Evolutionary conservation across 2,113 vertebrate genomes (phyloP).

Genomic region (Ciconia boyciana): DNA sequence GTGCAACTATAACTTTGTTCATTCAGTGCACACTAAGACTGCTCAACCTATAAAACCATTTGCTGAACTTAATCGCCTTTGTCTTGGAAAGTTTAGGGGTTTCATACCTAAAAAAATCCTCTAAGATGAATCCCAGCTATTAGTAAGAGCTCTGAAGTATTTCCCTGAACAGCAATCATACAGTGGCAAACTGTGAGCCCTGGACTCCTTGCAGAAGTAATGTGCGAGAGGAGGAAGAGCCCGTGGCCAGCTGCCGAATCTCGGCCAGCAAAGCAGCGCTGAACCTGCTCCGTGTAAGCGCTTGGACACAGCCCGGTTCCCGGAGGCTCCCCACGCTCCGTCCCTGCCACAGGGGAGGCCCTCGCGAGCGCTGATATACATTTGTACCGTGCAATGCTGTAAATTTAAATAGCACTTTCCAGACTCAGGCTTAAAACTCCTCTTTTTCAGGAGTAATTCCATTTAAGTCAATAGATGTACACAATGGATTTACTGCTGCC

Average conservation of each 20-base stretch:
- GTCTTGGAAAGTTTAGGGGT: not conserved
- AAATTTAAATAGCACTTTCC: not conserved
- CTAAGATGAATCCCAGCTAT: conserved; percentile 30
- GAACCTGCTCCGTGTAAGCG: not conserved
- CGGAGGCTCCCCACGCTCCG: not conserved
- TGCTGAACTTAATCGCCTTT: not conserved
- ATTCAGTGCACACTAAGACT: not conserved
- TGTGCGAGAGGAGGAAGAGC: not conserved
- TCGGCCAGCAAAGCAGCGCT: not conserved
- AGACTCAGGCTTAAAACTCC: not conserved
- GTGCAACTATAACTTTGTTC: not conserved
- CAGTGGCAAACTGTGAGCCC: not conserved
- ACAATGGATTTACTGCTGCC: conserved; percentile 62
- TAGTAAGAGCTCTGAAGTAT: not conserved
- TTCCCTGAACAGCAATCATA: conserved; percentile 29
- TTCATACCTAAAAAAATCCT: not conserved
- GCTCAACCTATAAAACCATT: not conserved
- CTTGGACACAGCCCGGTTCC: not conserved
- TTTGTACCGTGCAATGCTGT: accelerated
- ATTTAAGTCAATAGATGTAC: conserved; percentile 63
- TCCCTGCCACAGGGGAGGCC: not conserved
- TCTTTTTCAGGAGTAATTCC: conserved; percentile 40
- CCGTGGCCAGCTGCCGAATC: not conserved
- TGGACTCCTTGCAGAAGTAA: not conserved
- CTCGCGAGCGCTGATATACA: accelerated